Percentiles rank a stretch among this genome's conserved stretches.
Conservation (phyloP, 2,113 vertebrate genomes). For the Sinocyclocheilus grahami region DNA sequence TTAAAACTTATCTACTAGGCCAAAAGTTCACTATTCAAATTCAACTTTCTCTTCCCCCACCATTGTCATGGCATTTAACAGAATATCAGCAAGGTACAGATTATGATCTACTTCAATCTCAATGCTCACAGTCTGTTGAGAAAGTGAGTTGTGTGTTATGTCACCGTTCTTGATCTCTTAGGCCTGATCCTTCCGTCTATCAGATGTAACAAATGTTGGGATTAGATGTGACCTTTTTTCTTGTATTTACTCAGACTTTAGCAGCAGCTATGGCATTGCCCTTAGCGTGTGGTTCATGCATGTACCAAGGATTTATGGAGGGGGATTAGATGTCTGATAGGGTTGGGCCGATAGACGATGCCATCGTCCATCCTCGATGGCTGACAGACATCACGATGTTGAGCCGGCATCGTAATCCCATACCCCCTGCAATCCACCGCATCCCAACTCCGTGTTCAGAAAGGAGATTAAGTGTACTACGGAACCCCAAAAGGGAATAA, state of each 20-base stretch:
- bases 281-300: background rate
- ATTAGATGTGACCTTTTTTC: constrained; percentile 21
- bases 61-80: background rate
- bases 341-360: too few relatives aligned
- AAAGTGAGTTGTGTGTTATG: background rate
- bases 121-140: background rate
- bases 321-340: constrained; percentile 39
- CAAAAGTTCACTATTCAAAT: background rate
- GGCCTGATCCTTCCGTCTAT: background rate
- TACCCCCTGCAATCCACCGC: too few relatives aligned
- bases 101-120: background rate
- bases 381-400: too few relatives aligned
- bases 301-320: constrained; percentile 37
- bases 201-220: constrained; percentile 11
- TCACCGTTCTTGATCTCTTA: background rate
- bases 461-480: too few relatives aligned
- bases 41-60: too few relatives aligned
- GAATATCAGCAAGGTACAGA: background rate
- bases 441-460: too few relatives aligned
- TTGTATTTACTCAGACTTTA: background rate
- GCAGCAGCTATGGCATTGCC: background rate
- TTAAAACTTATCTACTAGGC: background rate
- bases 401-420: too few relatives aligned
- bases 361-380: too few relatives aligned
- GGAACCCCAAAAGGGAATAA: too few relatives aligned